These are phyloP conservation scores for Tachysurus fulvidraco DNA, from an alignment of 2,113 vertebrate species.

Conservation along the genomic window DNA sequence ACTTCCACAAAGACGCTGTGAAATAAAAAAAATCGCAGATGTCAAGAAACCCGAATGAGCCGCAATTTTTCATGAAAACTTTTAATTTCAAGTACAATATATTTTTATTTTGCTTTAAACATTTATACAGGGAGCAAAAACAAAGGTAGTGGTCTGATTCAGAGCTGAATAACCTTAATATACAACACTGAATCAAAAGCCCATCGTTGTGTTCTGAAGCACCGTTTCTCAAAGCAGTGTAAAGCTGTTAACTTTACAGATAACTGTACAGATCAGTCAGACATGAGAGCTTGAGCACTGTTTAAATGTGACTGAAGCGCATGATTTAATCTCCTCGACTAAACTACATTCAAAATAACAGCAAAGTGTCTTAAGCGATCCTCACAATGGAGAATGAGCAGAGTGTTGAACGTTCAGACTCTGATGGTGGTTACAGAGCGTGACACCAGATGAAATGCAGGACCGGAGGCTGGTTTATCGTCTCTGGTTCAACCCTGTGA, in stretches of 20 bases:
- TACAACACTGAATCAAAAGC: background rate
- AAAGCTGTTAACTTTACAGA: background rate
- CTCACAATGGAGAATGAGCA: background rate
- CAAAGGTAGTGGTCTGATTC: background rate
- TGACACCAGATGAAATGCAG: background rate
- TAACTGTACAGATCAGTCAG: background rate
- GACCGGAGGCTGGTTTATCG: slow-evolving; percentile 60
- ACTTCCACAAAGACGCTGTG: background rate
- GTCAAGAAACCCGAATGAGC: background rate
- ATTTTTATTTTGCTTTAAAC: slow-evolving; percentile 23
- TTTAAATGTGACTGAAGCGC: background rate
- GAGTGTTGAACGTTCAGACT: background rate
- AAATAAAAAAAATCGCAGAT: background rate
- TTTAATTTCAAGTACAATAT: slow-evolving; percentile 36
- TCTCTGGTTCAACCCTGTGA: slow-evolving; percentile 75
- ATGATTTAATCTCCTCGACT: background rate
- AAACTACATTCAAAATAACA: background rate
- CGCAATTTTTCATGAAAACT: background rate
- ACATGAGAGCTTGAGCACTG: background rate
- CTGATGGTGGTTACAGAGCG: background rate
- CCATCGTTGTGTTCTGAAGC: background rate
- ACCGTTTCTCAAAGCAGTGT: background rate
- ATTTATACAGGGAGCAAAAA: slow-evolving; percentile 39
- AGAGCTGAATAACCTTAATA: background rate
- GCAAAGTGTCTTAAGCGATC: background rate